Percentiles rank a stretch among this genome's conserved stretches.
phyloP scores from a whole-genome alignment of 2,113 vertebrate species.

The Sinocyclocheilus anophthalmus region DNA sequence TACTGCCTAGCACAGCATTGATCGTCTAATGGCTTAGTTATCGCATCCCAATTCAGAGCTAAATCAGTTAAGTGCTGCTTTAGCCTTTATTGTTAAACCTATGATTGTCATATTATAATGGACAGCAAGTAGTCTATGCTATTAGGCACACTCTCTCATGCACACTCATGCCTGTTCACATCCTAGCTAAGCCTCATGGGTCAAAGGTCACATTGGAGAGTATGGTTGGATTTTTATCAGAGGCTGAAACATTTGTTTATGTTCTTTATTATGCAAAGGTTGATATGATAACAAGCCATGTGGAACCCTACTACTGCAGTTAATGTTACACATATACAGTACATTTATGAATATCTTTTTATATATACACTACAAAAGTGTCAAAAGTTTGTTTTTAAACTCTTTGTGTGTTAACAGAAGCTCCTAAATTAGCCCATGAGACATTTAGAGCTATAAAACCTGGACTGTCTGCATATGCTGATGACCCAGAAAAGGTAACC shows the following conservation, averaged over 20 bases:
- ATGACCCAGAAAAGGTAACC: slow-evolving; percentile 86
- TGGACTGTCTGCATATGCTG: slow-evolving; percentile 91
- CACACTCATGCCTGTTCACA: not conserved
- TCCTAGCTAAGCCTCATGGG: slow-evolving; percentile 18
- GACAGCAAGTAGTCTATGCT: slow-evolving; percentile 46
- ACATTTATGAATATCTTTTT: not conserved
- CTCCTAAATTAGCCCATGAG: slow-evolving; percentile 82
- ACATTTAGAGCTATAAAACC: slow-evolving; percentile 90
- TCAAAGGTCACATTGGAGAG: not conserved
- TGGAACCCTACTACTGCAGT: not conserved
- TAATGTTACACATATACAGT: not conserved
- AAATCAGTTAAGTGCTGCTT: slow-evolving; percentile 72
- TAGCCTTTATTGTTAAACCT: slow-evolving; percentile 69
- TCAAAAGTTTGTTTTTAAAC: not conserved
- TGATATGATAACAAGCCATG: slow-evolving; percentile 2
- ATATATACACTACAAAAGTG: not conserved
- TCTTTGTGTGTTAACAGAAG: slow-evolving; percentile 70
- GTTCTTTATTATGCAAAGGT: slow-evolving; percentile 23
- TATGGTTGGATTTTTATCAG: not conserved
- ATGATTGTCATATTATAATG: slow-evolving; percentile 61
- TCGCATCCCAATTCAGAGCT: slow-evolving; percentile 67
- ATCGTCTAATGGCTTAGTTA: slow-evolving; percentile 69
- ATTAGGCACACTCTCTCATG: not conserved
- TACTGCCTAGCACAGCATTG: slow-evolving; percentile 30
- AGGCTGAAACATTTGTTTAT: slow-evolving; percentile 17